Evolutionary conservation across 2,888 invertebrate genomes (phyloP), one percentile per base, ranked within the genome.

Genomic region (Pammene aurita): DNA sequence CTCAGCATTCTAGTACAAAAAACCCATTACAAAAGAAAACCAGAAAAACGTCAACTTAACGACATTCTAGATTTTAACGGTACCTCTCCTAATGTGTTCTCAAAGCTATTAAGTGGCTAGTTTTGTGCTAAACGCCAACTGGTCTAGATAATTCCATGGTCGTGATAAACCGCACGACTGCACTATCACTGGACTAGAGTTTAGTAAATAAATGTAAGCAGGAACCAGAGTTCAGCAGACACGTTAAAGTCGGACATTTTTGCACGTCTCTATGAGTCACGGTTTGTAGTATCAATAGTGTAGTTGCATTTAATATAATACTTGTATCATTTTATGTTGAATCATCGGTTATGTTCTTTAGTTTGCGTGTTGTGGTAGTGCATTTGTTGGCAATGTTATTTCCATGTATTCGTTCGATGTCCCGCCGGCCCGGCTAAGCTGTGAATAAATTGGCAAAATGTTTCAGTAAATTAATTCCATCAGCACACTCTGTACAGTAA

Each of bases 201-300:
- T 62, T 62, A 62, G 62, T 62, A 52, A 62, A 62, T 62, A 62
- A 62, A 62, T 62, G 50, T 52, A 41, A 62, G 62, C 35, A 38
- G 35, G 52, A 41, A 62, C 50, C 18, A 41, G 42, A 34, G 58
- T 14, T 44, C 44, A 58, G 34, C n/a, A 52, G 35, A 52, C 62
- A 41, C 41, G 38, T 18, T 62, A 58, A 57, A 61, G 62, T 38
- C 48, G 7, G 50, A 50, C 62, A 62, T 50, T 62, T 62, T 62
- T 62, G 62, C 62, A 62, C 62, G 62, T 62, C 62, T 52, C 11
- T 62, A 7, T 61, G 62, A 62, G 62, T 62, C 62, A 62, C 52
- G 58, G 44, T 11, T 10, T 42, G 50, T 26, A 18, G 62, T 52
- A 52, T 52, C 50, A 62, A 61, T 61, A 18, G 44, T 58, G 38